Percentiles rank a stretch among this genome's conserved stretches.
phyloP scores from a whole-genome alignment of 2,888 invertebrate species.

The Drosophila mayaguana region DNA sequence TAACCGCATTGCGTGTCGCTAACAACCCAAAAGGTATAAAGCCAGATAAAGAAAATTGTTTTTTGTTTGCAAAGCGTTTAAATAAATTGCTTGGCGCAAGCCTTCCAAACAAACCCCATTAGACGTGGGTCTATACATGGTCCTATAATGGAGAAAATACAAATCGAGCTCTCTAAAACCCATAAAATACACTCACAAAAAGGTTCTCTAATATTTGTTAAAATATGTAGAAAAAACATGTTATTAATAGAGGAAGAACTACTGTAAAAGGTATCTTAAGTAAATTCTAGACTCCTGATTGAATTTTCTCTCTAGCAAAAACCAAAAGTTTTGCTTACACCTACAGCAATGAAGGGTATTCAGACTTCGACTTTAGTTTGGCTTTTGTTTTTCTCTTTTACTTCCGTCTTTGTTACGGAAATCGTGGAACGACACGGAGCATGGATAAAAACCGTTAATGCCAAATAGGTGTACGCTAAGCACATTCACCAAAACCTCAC shows the following conservation, averaged over 20 bases:
- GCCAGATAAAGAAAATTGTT: slow-evolving; percentile 28
- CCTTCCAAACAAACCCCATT: slow-evolving; percentile 23
- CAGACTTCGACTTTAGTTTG: background rate
- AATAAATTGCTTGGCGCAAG: slow-evolving; percentile 16
- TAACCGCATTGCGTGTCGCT: slow-evolving; percentile 54
- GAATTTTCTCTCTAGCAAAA: no score
- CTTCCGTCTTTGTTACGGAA: slow-evolving; percentile 37
- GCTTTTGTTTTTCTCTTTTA: background rate
- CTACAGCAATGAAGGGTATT: slow-evolving; percentile 4
- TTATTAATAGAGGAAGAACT: background rate
- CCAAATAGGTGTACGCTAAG: slow-evolving; percentile 25
- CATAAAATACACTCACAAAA: background rate
- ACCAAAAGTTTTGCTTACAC: background rate
- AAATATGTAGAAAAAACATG: background rate
- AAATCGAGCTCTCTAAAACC: background rate
- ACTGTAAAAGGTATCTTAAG: no score
- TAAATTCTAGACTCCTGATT: background rate
- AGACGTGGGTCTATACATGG: background rate
- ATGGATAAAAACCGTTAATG: slow-evolving; percentile 21
- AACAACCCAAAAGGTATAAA: slow-evolving; percentile 22
- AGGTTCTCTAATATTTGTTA: background rate
- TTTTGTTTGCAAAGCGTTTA: slow-evolving; percentile 39
- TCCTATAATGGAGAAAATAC: background rate
- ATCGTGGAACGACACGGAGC: slow-evolving; percentile 16
- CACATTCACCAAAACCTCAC: background rate